phyloP scores from a whole-genome alignment of 2,888 invertebrate species.

The Papilio elwesi region DNA sequence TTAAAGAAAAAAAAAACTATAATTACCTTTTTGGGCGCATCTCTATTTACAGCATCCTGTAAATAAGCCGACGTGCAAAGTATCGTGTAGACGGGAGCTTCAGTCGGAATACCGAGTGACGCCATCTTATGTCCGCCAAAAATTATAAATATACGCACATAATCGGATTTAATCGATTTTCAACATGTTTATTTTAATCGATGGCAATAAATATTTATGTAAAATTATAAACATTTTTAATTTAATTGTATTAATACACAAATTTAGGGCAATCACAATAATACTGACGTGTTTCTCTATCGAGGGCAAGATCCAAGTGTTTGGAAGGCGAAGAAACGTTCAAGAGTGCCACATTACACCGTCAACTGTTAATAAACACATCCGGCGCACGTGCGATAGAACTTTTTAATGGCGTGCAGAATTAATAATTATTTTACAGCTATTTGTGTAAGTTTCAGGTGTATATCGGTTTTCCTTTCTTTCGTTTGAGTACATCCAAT shows the following conservation, averaged over 20 bases:
- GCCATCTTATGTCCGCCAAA: constrained; percentile 57
- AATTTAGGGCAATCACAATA: background rate
- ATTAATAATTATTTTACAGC: background rate
- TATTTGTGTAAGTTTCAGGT: background rate
- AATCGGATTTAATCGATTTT: background rate
- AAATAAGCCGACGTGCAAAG: constrained; percentile 74
- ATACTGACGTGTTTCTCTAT: background rate
- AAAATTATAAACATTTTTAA: background rate
- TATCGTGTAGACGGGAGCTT: constrained; percentile 77
- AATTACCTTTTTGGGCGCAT: constrained; percentile 65
- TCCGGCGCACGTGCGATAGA: constrained; percentile 5
- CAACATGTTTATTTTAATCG: background rate
- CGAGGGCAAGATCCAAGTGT: background rate
- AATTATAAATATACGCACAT: background rate
- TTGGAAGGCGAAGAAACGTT: constrained; percentile 13
- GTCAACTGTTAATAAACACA: constrained; percentile 25
- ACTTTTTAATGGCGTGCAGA: constrained; percentile 1
- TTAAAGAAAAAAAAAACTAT: too few species aligned
- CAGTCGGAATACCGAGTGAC: constrained; percentile 77
- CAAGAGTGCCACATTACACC: constrained; percentile 7
- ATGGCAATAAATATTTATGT: background rate
- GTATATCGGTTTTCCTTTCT: too few species aligned
- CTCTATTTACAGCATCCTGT: constrained; percentile 57
- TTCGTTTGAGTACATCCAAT: too few species aligned
- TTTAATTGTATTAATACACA: background rate